Evolutionary conservation across 2,888 invertebrate species (phyloP).

Genomic region (Ryuthela nishihirai): DNA sequence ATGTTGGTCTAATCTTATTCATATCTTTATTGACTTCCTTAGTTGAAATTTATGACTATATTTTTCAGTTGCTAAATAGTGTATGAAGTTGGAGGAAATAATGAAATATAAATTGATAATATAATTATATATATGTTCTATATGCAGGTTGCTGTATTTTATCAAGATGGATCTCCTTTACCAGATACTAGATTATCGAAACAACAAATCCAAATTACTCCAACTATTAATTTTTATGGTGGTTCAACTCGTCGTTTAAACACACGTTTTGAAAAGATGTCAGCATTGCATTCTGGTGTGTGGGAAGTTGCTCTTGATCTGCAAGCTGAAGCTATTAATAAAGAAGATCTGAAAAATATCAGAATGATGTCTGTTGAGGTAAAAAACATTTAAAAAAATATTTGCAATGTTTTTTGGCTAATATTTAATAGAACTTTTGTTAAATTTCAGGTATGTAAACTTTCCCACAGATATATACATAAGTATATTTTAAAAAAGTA

Average conservation of each 20-base stretch:
- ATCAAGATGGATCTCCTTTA: constrained; percentile 83
- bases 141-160: constrained; percentile 77
- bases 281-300: constrained; percentile 66
- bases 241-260: constrained; percentile 56
- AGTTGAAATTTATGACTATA: too few species aligned
- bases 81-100: too few species aligned
- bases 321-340: constrained; percentile 55
- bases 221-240: constrained; percentile 60
- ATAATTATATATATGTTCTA: too few species aligned
- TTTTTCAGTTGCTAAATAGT: too few species aligned
- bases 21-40: too few species aligned
- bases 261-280: constrained; percentile 60
- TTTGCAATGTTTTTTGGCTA: too few species aligned
- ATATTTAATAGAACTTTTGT: too few species aligned
- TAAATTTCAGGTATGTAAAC: too few species aligned
- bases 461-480: too few species aligned
- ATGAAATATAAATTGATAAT: too few species aligned
- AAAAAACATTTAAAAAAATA: neutral
- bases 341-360: constrained; percentile 39
- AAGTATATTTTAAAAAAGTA: too few species aligned
- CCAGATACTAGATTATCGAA: constrained; percentile 61
- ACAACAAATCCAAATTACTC: constrained; percentile 65
- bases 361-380: constrained; percentile 37
- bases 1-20: too few species aligned
- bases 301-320: constrained; percentile 81